These are phyloP conservation scores for Phalloptychus januarius DNA, from an alignment of 2,797 vertebrate species.

Conservation along the genomic window DNA sequence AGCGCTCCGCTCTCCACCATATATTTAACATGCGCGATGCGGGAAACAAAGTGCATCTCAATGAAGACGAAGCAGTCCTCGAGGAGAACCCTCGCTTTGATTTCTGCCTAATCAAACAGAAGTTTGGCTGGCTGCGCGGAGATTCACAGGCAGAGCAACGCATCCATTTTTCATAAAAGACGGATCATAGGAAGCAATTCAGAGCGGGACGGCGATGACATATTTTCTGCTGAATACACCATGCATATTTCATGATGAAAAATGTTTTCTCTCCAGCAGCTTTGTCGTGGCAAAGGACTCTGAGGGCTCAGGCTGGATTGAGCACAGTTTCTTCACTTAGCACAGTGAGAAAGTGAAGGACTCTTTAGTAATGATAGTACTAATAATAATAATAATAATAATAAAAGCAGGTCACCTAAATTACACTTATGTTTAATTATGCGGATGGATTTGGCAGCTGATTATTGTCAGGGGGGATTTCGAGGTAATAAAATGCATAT, in stretches of 20 bases:
- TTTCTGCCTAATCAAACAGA: slow-evolving; percentile 55
- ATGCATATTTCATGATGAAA: slow-evolving; percentile 66
- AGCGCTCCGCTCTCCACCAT: slow-evolving; percentile 6
- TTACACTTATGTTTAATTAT: slow-evolving; percentile 6
- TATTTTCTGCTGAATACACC: slow-evolving; percentile 63
- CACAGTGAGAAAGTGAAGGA: slow-evolving; percentile 15
- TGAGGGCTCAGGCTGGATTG: slow-evolving; percentile 17
- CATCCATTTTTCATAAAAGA: slow-evolving; percentile 66
- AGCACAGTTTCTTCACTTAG: slow-evolving; percentile 1
- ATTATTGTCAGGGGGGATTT: neutral
- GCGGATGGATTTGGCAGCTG: neutral
- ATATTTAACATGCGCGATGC: slow-evolving; percentile 20
- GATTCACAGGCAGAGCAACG: slow-evolving; percentile 49
- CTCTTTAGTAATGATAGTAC: slow-evolving; percentile 7
- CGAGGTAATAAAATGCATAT: neutral
- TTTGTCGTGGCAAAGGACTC: slow-evolving; percentile 40
- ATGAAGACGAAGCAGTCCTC: slow-evolving; percentile 49
- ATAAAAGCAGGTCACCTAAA: slow-evolving; percentile 13
- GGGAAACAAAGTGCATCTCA: slow-evolving; percentile 29
- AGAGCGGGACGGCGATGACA: slow-evolving; percentile 47
- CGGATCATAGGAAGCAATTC: slow-evolving; percentile 47
- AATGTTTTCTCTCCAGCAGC: slow-evolving; percentile 54
- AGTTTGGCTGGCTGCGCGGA: slow-evolving; percentile 35
- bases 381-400: too few relatives aligned
- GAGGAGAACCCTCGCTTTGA: slow-evolving; percentile 41